Base-by-base conservation (phyloP, 1,140 invertebrate species). In the Zelostemma sp. region DNA sequence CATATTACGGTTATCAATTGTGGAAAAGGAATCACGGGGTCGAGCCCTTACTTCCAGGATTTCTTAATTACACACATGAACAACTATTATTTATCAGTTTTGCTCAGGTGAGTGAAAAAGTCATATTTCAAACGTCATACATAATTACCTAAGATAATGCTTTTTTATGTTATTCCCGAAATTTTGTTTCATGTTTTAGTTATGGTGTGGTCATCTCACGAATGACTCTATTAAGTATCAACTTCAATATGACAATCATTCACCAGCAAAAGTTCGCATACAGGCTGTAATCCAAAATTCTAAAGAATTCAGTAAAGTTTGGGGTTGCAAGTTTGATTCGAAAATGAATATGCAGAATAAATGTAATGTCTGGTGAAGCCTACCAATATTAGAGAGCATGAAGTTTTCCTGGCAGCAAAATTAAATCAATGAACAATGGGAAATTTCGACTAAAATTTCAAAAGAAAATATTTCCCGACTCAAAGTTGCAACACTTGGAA, bases 11-110 rank as follows among this genome's bases (percentile, higher is more conserved):
- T 8, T 93, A 94, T 65, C 84, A 88, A 66, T 86, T 86, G 25
- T 91, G 90, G 80, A 85, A 89, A 4, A 77, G 85, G 35, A 85
- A 87, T 43, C 75, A 87, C 51, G 90, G 90, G 0, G 76, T 78
- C 0, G 92, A 93, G 71, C 79, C 80, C 0, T 83, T 87, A 57
- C 80, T 96, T 25, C 94, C 95, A 0, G 94, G 94, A 14, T 89
- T 97, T 61, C 89, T 93, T 45, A 75, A 91, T 45, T 90, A 91
- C 41, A 90, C 89, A 0, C 88, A 90, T 40, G 89, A 95, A 38
- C 96, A 98, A 81, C 85, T 98, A 12, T 94, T 98, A 78, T 99
- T 95, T 84, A 88, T 97, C 6, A 89, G 91, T n/a, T 96, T 91
- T 82, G 94, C 91, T 17, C 95, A 96, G 84, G 93, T 93, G 86